Percentiles rank a stretch among this genome's conserved stretches.
These are phyloP conservation scores for Perodicticus potto DNA, from an alignment of 2,797 vertebrate genomes.

Conservation along the genomic window DNA sequence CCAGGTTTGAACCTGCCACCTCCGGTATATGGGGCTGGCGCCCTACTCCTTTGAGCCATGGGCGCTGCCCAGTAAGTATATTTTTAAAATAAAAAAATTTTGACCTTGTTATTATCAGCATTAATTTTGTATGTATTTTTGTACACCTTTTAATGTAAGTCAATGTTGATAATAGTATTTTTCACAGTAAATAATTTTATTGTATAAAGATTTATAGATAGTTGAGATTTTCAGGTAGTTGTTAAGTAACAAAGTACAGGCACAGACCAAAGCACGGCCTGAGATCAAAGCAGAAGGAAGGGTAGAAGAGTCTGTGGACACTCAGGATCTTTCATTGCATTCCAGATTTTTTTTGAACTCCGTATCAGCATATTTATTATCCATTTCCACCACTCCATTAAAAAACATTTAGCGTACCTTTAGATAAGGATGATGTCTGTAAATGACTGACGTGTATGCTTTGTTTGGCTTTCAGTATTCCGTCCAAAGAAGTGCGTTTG, in stretches of 20 bases:
- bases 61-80: too few relatives aligned
- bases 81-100: conserved; percentile 17
- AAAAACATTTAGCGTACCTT: neutral
- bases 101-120: neutral
- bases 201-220: neutral
- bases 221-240: neutral
- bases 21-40: too few relatives aligned
- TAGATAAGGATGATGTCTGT: neutral
- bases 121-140: neutral
- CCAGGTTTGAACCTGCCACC: too few relatives aligned
- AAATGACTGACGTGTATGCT: neutral
- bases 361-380: neutral
- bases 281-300: too few relatives aligned
- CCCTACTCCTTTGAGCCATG: too few relatives aligned
- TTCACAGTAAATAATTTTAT: neutral
- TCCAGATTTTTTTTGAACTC: neutral
- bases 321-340: rapidly evolving
- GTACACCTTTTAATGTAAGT: neutral
- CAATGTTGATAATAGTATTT: neutral
- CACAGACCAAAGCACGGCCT: neutral
- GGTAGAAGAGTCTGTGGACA: neutral
- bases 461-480: conserved; percentile 89
- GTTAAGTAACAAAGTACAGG: neutral
- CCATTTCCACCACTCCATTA: neutral
- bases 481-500: conserved; percentile 95